Evolutionary conservation across 2,113 vertebrate species (phyloP), one percentile per base, ranked within the genome.

Genomic region (Neofelis nebulosa): DNA sequence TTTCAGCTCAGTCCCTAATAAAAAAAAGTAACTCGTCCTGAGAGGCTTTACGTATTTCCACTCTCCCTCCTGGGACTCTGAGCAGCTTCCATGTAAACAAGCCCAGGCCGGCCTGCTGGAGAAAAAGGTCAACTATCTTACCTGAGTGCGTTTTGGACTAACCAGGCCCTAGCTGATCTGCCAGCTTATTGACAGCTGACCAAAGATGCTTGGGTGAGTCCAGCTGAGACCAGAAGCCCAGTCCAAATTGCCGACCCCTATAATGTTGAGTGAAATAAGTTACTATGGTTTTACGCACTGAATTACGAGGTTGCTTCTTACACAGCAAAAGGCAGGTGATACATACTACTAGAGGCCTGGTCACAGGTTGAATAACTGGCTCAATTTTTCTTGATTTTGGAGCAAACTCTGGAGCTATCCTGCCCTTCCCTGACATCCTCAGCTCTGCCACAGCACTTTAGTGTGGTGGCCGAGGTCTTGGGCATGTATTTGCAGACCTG

Each of bases 231-330:
- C 6, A 52, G 87, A 89, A 94, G 63, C 61, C 52, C 65, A 29
- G 76, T 50, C 65, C 89, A 66, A 79, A 68, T 38, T 33, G 15
- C 65, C 61, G 81, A 93, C 52, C 73, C 33, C 36, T 38, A 16
- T 86, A 89, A 93, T 71, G 61, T 41, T 81, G 73, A 97, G 41
- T 65, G 86, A 89, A 96, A 69, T 83, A 86, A 92, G 90, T 96
- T 52, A 57, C 4, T 79, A 25, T 41, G n/a, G n/a, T 81, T 98
- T 97, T 92, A 96, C 68, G 57, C 27, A 45, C 18, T 19, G 74
- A 86, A 78, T 92, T 80, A 63, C 29, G 87, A 82, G 79, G 69
- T 93, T 57, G 82, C 57, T 96, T 93, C 86, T 68, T 82, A 38
- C 18, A 84, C 29, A 88, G 76, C 81, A 57, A 41, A 91, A 80